phyloP scores from a whole-genome alignment of 2,888 invertebrate genomes.

The Rhaphigaster nebulosa region DNA sequence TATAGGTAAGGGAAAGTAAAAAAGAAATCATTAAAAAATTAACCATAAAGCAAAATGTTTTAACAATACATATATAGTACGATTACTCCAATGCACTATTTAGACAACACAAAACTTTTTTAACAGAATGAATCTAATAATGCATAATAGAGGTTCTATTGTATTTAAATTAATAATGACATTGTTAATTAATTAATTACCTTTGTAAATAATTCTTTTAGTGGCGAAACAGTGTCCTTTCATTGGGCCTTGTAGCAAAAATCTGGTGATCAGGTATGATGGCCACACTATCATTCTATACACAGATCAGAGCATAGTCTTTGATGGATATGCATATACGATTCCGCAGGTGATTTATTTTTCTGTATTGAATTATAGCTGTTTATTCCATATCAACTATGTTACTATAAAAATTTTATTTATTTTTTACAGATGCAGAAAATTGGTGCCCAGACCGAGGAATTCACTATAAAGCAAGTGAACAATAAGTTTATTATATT shows the following conservation, averaged over 20 bases:
- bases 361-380: not conserved
- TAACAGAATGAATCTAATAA: too few relatives aligned
- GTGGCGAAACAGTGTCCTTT: constrained; percentile 47
- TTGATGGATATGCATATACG: constrained; percentile 72
- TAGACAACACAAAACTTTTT: too few relatives aligned
- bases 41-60: too few relatives aligned
- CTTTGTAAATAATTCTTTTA: not conserved
- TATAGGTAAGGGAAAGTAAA: too few relatives aligned
- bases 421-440: constrained; percentile 71
- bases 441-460: constrained; percentile 75
- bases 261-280: constrained; percentile 75
- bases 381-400: not conserved
- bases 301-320: constrained; percentile 77
- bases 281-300: constrained; percentile 74
- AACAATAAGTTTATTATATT: constrained; percentile 80
- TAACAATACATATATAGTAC: too few relatives aligned
- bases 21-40: too few relatives aligned
- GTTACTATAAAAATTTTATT: not conserved
- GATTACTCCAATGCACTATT: too few relatives aligned
- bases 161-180: not conserved
- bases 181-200: not conserved
- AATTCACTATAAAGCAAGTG: constrained; percentile 78
- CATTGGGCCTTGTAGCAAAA: constrained; percentile 53
- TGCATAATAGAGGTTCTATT: not conserved
- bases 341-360: constrained; percentile 67